Percentiles rank a stretch among this genome's conserved stretches.
phyloP scores from a whole-genome alignment of 92 coral and sea anemone genomes.

The Ricordea florida region DNA sequence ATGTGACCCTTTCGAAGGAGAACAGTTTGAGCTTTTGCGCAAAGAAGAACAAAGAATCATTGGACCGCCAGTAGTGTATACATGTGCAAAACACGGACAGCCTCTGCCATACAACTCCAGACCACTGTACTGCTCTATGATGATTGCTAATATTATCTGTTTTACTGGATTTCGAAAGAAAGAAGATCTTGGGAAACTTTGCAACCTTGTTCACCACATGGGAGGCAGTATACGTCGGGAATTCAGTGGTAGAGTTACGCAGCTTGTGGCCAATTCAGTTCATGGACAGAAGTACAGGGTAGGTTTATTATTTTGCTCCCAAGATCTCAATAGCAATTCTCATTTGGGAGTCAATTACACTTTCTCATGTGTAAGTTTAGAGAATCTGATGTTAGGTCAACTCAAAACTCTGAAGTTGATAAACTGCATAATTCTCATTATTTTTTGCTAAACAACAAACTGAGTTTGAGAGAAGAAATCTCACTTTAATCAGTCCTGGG shows the following conservation, averaged over 20 bases:
- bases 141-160: conserved; percentile 87
- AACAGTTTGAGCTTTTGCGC: conserved; percentile 74
- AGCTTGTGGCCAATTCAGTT: conserved; percentile 90
- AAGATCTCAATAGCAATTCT: too few relatives aligned
- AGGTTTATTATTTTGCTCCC: too few relatives aligned
- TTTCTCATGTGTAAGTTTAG: too few relatives aligned
- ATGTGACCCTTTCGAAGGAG: conserved; percentile 98
- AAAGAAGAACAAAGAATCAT: conserved; percentile 92
- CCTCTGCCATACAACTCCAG: conserved; percentile 90
- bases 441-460: too few relatives aligned
- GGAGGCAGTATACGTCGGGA: conserved; percentile 97
- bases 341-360: too few relatives aligned
- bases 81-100: conserved; percentile 77
- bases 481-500: too few relatives aligned
- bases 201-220: conserved; percentile 96
- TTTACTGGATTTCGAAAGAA: conserved; percentile 94
- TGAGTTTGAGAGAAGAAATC: too few relatives aligned
- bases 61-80: conserved; percentile 85
- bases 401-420: too few relatives aligned
- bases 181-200: conserved; percentile 77
- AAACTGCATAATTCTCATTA: too few relatives aligned
- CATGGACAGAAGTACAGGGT: conserved; percentile 97
- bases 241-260: conserved; percentile 92
- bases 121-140: conserved; percentile 81
- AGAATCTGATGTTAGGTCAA: too few relatives aligned